Evolutionary conservation across 2,797 vertebrate genomes (phyloP).

Genomic region (Triplophysa bombifrons): DNA sequence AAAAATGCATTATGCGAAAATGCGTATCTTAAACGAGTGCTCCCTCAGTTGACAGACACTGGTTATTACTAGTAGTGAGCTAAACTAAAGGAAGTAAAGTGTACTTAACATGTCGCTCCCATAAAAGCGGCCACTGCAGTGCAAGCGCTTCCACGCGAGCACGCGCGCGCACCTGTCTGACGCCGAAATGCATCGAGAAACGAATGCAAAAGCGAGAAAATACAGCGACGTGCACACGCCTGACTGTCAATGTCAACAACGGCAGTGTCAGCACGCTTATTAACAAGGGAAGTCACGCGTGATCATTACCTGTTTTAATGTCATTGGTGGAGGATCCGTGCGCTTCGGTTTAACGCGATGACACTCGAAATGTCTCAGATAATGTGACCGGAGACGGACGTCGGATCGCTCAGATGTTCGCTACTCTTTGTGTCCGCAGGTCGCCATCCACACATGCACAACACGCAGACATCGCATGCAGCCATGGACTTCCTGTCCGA

Average conservation of each 20-base stretch:
- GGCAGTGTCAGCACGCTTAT: neutral
- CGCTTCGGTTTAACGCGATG: neutral
- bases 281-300: neutral
- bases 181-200: neutral
- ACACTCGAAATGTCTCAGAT: neutral
- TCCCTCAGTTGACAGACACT: slow-evolving; percentile 11
- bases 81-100: neutral
- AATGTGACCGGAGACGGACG: neutral
- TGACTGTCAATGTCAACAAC: slow-evolving; percentile 17
- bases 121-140: slow-evolving; percentile 28
- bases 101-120: neutral
- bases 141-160: neutral
- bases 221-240: neutral
- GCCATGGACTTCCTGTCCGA: slow-evolving; percentile 56
- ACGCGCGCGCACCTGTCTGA: neutral
- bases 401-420: neutral
- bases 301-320: slow-evolving; percentile 35
- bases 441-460: slow-evolving; percentile 48
- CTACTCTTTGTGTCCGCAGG: slow-evolving; percentile 56
- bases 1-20: neutral
- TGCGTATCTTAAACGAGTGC: neutral
- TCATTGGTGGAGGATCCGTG: slow-evolving; percentile 16
- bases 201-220: neutral
- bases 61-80: neutral
- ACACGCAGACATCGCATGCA: slow-evolving; percentile 32